Conservation (phyloP, 2,113 vertebrate species). For the Prinia subflava region DNA sequence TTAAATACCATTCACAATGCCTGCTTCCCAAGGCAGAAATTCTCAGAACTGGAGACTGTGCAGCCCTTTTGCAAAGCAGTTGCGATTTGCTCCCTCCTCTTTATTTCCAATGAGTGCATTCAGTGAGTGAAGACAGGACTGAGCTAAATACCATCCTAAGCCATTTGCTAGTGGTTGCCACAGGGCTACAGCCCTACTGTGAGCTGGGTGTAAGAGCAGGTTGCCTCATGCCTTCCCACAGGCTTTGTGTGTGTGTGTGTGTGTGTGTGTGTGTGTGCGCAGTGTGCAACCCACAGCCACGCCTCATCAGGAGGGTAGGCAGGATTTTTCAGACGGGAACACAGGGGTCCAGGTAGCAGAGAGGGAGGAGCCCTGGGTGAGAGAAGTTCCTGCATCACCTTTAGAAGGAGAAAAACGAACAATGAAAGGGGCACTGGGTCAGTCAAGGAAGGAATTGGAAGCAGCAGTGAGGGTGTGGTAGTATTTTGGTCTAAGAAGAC, state of each 20-base stretch:
- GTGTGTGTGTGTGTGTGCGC: background rate
- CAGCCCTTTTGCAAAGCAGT: background rate
- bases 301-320: background rate
- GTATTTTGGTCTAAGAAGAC: background rate
- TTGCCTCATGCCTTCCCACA: background rate
- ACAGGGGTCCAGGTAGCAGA: background rate
- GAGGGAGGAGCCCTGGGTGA: background rate
- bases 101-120: background rate
- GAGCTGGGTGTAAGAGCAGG: too few relatives aligned
- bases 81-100: background rate
- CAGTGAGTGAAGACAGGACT: background rate
- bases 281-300: background rate
- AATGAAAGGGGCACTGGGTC: background rate
- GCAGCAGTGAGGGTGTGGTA: background rate
- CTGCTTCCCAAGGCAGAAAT: background rate
- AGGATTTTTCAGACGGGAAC: background rate
- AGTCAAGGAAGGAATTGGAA: background rate
- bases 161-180: background rate
- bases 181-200: background rate
- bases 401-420: background rate
- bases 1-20: background rate
- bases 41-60: background rate
- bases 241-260: background rate
- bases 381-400: background rate
- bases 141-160: background rate